Conservation (phyloP, 2,888 invertebrate species). For the Eupsilia transversa region DNA sequence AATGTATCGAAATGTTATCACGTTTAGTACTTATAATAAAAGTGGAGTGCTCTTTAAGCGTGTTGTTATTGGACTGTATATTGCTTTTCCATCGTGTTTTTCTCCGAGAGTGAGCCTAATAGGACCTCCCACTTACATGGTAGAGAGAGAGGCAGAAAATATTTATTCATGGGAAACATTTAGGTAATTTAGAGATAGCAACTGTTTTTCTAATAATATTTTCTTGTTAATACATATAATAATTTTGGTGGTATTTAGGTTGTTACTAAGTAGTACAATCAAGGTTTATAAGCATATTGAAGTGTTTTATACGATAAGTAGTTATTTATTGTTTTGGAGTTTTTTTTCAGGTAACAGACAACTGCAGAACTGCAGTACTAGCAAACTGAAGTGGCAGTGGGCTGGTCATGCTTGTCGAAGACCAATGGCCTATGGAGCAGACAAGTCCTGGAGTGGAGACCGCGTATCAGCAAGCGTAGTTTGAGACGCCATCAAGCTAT, state of each 20-base stretch:
- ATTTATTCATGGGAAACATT: not conserved
- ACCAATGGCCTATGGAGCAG: too few species aligned
- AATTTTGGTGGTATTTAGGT: not conserved
- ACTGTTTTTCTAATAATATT: not conserved
- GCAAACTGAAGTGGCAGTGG: too few species aligned
- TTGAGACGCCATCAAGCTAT: too few species aligned
- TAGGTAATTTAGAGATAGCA: not conserved
- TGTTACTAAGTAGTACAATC: not conserved
- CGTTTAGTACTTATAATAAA: not conserved
- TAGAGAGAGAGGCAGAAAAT: not conserved
- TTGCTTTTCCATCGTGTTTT: constrained; percentile 14
- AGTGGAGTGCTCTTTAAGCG: not conserved
- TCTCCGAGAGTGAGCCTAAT: not conserved
- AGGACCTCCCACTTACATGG: constrained; percentile 2
- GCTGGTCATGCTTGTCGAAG: too few species aligned
- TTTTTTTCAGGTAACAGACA: not conserved
- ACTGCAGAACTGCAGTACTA: too few species aligned
- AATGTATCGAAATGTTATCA: not conserved
- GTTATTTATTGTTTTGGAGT: not conserved
- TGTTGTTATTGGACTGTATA: not conserved
- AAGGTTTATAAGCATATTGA: not conserved
- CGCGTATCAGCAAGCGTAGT: too few species aligned
- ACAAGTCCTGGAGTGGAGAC: too few species aligned
- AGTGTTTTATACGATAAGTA: not conserved
- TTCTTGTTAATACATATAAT: not conserved